Evolutionary conservation across 1,140 invertebrate species (phyloP), one percentile per base, ranked within the genome.

Genomic region (Pseudomyrmex dendroicus): DNA sequence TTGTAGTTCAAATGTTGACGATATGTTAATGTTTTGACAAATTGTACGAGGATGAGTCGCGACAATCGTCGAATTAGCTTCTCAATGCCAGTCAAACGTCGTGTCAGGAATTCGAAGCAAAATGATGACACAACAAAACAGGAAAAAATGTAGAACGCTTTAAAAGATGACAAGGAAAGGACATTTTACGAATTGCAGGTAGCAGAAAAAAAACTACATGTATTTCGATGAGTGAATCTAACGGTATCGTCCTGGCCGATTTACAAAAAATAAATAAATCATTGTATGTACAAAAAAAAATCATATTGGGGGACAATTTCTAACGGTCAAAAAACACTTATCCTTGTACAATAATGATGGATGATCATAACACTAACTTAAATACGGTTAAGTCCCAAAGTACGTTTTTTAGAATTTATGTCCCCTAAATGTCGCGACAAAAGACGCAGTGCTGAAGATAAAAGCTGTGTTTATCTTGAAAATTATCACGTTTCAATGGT

Each of bases 391-490:
- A 35, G 35, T 35, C 2, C 78, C 78, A 80, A 85, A 56, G 25
- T n/a, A 72, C 5, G 35, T 10, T 22, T 59, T 50, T 13, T 56
- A 13, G 56, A 12, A 59, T 35, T 35, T 35, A 35, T 35, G 35
- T 59, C 68, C 77, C 66, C 25, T 13, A 82, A 80, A 70, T 25
- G 9, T 22, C 22, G 9, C 17, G 64, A 83, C 80, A 62, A 88
- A 78, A n/a, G 25, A 64, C 20, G n/a, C n/a, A 44, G 13, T 25
- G 13, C 15, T 4, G 15, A 7, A 59, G 64, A 86, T 83, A 89
- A 89, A 46, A 46, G 0, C 25, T 73, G 48, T 85, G 76, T 90
- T 90, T 90, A 85, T 61, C 85, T 25, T 70, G 62, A 50, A 90
- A 90, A 90, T 89, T 90, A 90, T 87, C 85, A 72, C 46, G 52